Base-by-base conservation (phyloP, 2,888 invertebrate species). In the Meiosimyza decipiens region DNA sequence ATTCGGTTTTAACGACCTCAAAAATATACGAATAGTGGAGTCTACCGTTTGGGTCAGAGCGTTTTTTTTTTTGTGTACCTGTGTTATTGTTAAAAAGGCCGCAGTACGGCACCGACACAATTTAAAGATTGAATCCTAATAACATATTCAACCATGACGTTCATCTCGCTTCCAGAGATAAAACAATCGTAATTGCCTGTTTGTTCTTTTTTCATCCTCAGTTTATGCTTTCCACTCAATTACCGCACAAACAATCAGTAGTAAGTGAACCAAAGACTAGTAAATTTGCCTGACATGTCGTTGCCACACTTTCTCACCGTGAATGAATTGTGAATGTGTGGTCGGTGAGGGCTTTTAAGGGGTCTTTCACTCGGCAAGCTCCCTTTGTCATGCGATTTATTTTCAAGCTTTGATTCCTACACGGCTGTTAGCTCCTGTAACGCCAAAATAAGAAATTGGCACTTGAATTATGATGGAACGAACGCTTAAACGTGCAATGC, bases 241-340 rank as follows among this genome's bases (percentile, higher is more conserved):
- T 81, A 78, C 82, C 80, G 79, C 79, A 79, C 81, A 82, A 82
- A 81, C 79, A 82, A 77, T 80, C 12, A 51, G 50, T 52, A 57
- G 57, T 18, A n/a, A 52, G 60, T 77, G 77, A 77, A 79, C 79
- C 77, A 80, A 81, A 81, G 81, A 79, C 80, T 79, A 82, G 81
- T 79, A 82, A 81, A 82, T 82, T 80, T 81, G 80, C 80, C 78
- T 81, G 80, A 81, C 77, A 79, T 52, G 16, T 59, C n/a, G 12
- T 55, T 12, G 28, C 6, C 54, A 18, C 33, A 33, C 50, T 28
- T 28, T 13, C 59, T 22, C 47, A 47, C 47, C 16, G 7, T 55
- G 18, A 49, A 16, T 16, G 47, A 47, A 51, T 50, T 16, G 51
- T 22, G n/a, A 13, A 49, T 68, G 57, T 57, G 16, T 55, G 9